These are phyloP conservation scores for Yponomeuta evonymella DNA, from an alignment of 2,888 invertebrate genomes.

Conservation along the genomic window DNA sequence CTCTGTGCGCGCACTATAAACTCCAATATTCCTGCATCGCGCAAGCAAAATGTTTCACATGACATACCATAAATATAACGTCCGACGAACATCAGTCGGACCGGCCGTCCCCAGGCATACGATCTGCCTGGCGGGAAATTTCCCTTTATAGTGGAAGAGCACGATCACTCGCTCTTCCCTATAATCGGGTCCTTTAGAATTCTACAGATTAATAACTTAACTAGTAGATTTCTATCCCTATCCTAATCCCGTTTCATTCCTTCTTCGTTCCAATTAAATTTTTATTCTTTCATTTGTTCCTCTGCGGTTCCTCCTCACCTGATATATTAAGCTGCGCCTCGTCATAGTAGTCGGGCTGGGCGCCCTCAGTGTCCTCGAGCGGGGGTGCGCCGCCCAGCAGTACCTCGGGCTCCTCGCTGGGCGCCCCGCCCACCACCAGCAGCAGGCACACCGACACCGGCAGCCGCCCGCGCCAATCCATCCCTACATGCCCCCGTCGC, in stretches of 20 bases:
- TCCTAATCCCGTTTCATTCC: neutral
- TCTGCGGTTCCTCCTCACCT: conserved; percentile 35
- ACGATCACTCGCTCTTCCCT: too few species aligned
- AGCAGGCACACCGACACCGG: conserved; percentile 58
- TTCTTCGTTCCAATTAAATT: neutral
- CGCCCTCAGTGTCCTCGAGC: conserved; percentile 49
- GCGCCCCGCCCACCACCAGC: conserved; percentile 60
- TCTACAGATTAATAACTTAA: too few species aligned
- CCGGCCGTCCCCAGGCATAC: too few species aligned
- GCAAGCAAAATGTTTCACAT: too few species aligned
- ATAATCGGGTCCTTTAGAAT: too few species aligned
- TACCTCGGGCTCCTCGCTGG: conserved; percentile 29
- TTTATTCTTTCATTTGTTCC: conserved; percentile 5
- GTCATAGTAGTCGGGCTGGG: conserved; percentile 60
- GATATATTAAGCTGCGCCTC: conserved; percentile 64
- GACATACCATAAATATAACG: too few species aligned
- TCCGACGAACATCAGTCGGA: too few species aligned
- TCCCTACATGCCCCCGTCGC: conserved; percentile 64
- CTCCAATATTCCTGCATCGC: too few species aligned
- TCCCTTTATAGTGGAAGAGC: too few species aligned
- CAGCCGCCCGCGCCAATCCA: conserved; percentile 56
- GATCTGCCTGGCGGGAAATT: too few species aligned
- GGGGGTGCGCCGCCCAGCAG: conserved; percentile 36
- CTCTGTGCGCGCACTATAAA: too few species aligned
- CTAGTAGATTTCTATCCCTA: neutral